Base-by-base conservation (phyloP, 2,797 vertebrate species). In the Peromyscus attwateri region DNA sequence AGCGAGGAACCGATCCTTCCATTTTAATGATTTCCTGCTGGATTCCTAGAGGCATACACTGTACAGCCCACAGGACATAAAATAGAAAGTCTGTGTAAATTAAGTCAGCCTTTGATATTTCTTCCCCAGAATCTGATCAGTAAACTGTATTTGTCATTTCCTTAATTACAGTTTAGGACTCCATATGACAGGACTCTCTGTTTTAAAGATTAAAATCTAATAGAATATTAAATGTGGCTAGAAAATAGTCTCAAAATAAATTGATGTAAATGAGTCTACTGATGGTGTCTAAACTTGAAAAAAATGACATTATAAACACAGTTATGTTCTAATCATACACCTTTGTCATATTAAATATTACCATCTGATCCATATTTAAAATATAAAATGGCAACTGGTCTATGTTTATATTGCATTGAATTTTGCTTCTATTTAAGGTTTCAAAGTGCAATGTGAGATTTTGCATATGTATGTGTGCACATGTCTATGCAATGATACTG, bases 381-480 rank as follows among this genome's bases (percentile, higher is more conserved):
- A 75, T 68, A 37, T 17, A 87, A 71, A 82, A 91, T 64, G 7
- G 40, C 81, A 37, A 76, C 70, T 93, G 70, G 37, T 95, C 76
- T 95, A 73, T 29, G 91, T 52, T 84, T 64, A 77, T 76, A 49
- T 52, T 91, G 43, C 16, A 66, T 82, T 89, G 62, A 8, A 49
- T 77, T 94, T 95, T 87, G 64, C 34, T 80, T 84, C 49, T 90
- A 23, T 94, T 96, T 96, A 71, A 73, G 37, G 13, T 79, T 91
- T 79, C 13, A 82, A 80, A 79, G 19, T 75, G 1, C 34, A 76
- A 6, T 76, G 34, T 85, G 43, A 64, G 71, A 19, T 31, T 43
- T 55, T 70, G 27, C 7, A 14, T 93, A 40, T 87, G 0, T 52
- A 40, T 76, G 10, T 40, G 21, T 40, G 1, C 3, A 16, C 49